Evolutionary conservation across 1,140 invertebrate species (phyloP).

Genomic region (Caenorhabditis latens): DNA sequence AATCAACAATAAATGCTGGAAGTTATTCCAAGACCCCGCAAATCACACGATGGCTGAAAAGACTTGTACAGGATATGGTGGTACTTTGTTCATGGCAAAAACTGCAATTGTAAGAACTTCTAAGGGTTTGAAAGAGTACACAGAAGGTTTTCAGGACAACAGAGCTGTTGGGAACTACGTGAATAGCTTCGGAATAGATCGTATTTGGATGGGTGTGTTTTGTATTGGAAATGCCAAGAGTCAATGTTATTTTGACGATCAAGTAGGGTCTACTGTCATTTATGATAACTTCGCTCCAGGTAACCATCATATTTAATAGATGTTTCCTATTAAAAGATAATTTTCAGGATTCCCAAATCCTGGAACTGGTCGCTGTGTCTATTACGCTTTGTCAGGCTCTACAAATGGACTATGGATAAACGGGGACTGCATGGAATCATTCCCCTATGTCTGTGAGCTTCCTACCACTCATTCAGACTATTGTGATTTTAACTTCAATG

Average conservation of each 20-base stretch:
- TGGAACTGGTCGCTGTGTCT: constrained; percentile 1
- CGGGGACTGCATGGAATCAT: not conserved
- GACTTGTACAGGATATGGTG: not conserved
- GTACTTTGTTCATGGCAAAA: constrained; percentile 7
- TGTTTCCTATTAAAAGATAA: too few relatives aligned
- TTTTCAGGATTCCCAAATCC: not conserved
- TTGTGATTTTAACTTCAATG: not conserved
- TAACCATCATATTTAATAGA: too few relatives aligned
- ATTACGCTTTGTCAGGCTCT: not conserved
- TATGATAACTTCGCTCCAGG: not conserved
- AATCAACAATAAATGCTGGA: not conserved
- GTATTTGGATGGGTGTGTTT: not conserved
- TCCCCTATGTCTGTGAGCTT: not conserved
- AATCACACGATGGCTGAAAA: not conserved
- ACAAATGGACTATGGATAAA: not conserved
- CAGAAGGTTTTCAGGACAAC: not conserved
- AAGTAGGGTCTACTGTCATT: not conserved
- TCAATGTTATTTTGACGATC: not conserved
- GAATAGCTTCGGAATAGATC: not conserved
- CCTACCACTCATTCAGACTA: not conserved
- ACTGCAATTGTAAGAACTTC: not conserved
- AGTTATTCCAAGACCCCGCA: not conserved
- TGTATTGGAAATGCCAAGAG: constrained; percentile 1
- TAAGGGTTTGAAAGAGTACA: too few relatives aligned
- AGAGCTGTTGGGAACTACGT: not conserved